These are phyloP conservation scores for Hirundichthys speculiger DNA, from an alignment of 2,113 vertebrate genomes.

Conservation along the genomic window DNA sequence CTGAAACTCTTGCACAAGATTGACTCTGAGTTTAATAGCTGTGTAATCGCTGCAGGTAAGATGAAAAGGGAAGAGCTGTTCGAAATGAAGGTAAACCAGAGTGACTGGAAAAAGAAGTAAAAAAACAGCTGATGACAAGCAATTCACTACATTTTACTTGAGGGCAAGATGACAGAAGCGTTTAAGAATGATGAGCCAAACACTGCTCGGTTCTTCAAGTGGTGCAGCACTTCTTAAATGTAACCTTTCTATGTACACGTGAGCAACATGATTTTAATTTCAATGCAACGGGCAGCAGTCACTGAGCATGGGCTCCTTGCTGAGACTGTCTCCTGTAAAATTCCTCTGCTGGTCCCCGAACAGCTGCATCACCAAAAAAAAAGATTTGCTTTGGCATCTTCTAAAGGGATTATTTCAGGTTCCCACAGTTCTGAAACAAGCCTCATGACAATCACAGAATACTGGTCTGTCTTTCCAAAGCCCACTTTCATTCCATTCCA, in stretches of 20 bases:
- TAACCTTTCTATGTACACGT: slow-evolving; percentile 5
- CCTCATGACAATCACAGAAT: slow-evolving; percentile 26
- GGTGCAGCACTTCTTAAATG: neutral
- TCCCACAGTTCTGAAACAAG: slow-evolving; percentile 40
- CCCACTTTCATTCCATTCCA: slow-evolving; percentile 56
- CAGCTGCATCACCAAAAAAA: slow-evolving; percentile 13
- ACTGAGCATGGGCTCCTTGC: neutral
- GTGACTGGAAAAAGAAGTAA: neutral
- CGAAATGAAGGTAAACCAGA: neutral
- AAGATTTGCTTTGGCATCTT: slow-evolving; percentile 43
- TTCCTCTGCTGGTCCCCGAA: slow-evolving; percentile 20
- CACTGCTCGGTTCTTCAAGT: neutral
- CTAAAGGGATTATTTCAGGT: slow-evolving; percentile 31
- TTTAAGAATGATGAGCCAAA: neutral
- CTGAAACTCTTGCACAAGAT: no score
- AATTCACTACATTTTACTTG: neutral
- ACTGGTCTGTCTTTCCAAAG: slow-evolving; percentile 56
- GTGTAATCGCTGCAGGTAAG: no score
- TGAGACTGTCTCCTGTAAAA: slow-evolving; percentile 2
- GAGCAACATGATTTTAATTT: neutral
- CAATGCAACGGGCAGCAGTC: neutral
- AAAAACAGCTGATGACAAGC: neutral
- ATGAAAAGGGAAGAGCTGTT: no score
- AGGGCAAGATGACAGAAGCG: neutral
- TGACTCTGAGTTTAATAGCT: no score